Evolutionary conservation across 23 tunicate species (phyloP), one percentile per base, ranked within the genome.

Genomic region (Styela plicata): DNA sequence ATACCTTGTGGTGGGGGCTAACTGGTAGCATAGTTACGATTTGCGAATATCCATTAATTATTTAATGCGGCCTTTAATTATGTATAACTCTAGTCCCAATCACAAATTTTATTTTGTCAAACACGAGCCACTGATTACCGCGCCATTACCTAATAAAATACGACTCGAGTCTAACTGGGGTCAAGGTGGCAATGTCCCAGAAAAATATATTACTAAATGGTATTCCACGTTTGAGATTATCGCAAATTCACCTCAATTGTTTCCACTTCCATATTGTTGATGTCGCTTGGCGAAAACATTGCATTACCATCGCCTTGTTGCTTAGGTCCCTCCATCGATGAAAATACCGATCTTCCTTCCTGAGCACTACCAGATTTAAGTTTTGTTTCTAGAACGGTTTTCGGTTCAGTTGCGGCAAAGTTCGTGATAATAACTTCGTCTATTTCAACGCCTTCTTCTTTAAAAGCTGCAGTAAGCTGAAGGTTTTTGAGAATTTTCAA

Each of bases 361-460:
- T 19, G 37, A 24, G 19, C n/a, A 73, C 20, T 28, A 16, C 20
- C 28, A 23, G 63, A n/a, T 22, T 73, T 27, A 16, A 78, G 65
- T 53, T 57, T 63, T 27, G 53, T 53, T 13, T 31, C 10, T 52
- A 28, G 2, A 0, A 78, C 67, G 17, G 82, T 78, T 31, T 44
- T 63, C 5, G 82, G 82, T 24, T 31, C 65, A 31, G 33, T n/a
- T 17, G 63, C 27, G 20, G 53, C 68, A 1, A 78, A 64, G 52
- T 30, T 18, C 32, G 68, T 52, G 28, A 78, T 52, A 2, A 2
- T 18, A 22, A 78, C 69, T 13, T 63, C 65, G 20, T 78, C 82
- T 31, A 78, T 27, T 5, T 28, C 23, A 52, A 78, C 33, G 28
- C 82, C 82, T 17, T 78, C 82, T 1, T 63, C 82, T 2, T 78